A percentile compares a stretch with the other conserved stretches of the same genome.
phyloP scores from a whole-genome alignment of 2,113 vertebrate species.

The Nyctibius bracteatus region DNA sequence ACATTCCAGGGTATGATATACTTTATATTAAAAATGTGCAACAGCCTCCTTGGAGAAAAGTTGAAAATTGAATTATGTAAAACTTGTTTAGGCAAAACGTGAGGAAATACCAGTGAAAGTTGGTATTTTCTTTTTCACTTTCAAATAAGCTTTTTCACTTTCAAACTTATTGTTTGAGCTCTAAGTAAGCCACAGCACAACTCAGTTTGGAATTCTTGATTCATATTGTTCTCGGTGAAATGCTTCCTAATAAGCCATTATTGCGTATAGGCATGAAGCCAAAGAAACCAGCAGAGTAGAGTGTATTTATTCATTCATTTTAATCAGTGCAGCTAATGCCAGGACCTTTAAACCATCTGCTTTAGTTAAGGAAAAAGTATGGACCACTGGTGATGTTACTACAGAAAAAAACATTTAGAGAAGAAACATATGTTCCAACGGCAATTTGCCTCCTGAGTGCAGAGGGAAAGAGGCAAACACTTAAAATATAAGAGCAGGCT shows the following conservation, averaged over 20 bases:
- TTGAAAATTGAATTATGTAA: not conserved
- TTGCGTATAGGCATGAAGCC: not conserved
- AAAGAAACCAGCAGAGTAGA: not conserved
- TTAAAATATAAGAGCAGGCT: not conserved
- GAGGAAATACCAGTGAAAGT: not conserved
- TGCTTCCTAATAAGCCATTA: not conserved
- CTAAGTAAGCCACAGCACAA: not conserved
- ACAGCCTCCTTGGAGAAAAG: not conserved
- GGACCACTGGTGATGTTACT: not conserved
- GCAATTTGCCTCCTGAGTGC: not conserved
- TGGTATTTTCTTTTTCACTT: not conserved
- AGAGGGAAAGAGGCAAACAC: not conserved
- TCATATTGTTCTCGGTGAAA: not conserved
- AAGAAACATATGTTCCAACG: slow-evolving; percentile 9
- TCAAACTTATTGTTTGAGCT: not conserved
- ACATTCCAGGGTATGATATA: not conserved
- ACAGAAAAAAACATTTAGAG: not conserved
- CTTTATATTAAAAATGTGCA: not conserved
- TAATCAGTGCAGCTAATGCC: not conserved
- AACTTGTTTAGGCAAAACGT: not conserved
- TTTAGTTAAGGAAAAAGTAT: not conserved
- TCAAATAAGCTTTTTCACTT: not conserved
- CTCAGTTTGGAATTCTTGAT: not conserved
- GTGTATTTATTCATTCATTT: not conserved
- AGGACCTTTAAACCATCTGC: slow-evolving; percentile 37